Base-by-base conservation (phyloP, 2,888 invertebrate species). In the Platynereis dumerilii region DNA sequence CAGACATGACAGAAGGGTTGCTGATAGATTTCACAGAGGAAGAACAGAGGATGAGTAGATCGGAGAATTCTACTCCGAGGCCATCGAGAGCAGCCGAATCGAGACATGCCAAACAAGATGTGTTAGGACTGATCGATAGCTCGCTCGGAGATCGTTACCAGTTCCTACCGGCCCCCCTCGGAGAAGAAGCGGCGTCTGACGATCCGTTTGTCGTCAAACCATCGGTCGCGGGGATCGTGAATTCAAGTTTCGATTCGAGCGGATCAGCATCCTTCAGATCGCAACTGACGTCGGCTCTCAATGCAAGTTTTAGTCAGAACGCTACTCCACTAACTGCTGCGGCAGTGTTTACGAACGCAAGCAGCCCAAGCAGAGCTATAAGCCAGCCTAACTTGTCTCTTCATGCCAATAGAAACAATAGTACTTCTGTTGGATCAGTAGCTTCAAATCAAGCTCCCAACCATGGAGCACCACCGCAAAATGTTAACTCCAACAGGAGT, bases 1-100 rank as follows among this genome's bases (percentile, higher is more conserved):
- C n/a, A n/a, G 63, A 26, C 10, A 57, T 61, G 17, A 61, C 64
- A 17, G 74, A 74, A 53, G 70, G 66, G 10, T 76, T 79, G 15
- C 67, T 83, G 24, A 83, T 83, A 60, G 84, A 84, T 72, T 29
- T 60, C 12, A 48, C 60, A 1, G 60, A 60, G 17, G 48, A 48
- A 48, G 22, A 20, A 5, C n/a, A 20, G 5, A 5, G 34, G 34
- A 22, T 45, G 12, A 44, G 44, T 17, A 42, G 42, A n/a, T 44
- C 42, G 15, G 26, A 20, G 1, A 34, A 27, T 10, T 10, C 60
- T 5, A 12, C 22, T 7, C 53, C 17, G 10, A 29, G 22, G 17
- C 48, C n/a, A 48, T 10, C n/a, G 22, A n/a, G 22, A 48, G n/a
- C 48, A 3, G 3, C 48, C 5, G 48, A 48, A 7, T 3, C 17